Base-by-base conservation (phyloP, 2,888 invertebrate genomes). In the Ypsolopha scabrella region DNA sequence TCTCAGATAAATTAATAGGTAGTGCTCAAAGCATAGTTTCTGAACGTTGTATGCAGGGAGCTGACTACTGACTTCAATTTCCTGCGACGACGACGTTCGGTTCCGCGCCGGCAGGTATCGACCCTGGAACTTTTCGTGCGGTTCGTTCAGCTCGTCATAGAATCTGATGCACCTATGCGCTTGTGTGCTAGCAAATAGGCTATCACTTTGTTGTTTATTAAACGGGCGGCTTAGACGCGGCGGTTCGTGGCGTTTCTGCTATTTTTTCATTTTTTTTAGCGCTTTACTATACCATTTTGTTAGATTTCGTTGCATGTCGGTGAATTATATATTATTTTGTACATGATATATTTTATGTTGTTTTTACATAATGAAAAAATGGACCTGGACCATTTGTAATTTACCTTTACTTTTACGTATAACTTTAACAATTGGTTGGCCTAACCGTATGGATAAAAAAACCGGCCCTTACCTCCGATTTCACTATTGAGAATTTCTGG, bases 1-100 rank as follows among this genome's bases (percentile, higher is more conserved):
- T 34, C 9, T n/a, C 49, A 80, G 81, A 82, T 82, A 79, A 82
- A 82, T 82, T 79, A 57, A 54, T 57, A 80, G 75, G 43, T 82
- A 75, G 76, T 82, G 82, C 81, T 81, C 78, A 80, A 79, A 80
- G 83, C 83, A 77, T 76, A 80, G 81, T 80, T 80, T 24, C 24
- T 70, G 67, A 68, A 65, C 64, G 65, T 60, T 68, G 72, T 69
- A 71, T 68, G 58, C 64, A 63, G 63, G 62, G 78, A 24, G 24
- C 24, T 24, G 24, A 24, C 24, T 24, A 77, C 76, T 82, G 82
- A 80, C 81, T 86, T 83, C 85, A 85, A 86, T 86, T 86, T 86
- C 85, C 85, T 83, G 80, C 58, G 65, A 65, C 67, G 71, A 66
- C 67, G 65, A 59, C 61, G 75, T 24, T 24, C 24, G 24, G 24